phyloP scores from a whole-genome alignment of 2,888 invertebrate genomes.

The Apomyelois bistriatella region DNA sequence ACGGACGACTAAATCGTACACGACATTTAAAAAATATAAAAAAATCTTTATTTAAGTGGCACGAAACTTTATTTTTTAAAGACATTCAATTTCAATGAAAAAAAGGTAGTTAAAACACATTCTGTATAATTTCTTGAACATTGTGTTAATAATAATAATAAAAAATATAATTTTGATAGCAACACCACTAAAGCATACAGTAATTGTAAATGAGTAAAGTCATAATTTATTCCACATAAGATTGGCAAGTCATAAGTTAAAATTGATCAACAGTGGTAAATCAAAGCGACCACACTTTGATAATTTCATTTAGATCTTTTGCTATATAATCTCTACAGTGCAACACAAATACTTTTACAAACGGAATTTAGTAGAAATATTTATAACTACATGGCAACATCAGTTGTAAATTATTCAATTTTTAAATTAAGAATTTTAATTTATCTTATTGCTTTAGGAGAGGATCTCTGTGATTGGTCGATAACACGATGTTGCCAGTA shows the following conservation, averaged over 20 bases:
- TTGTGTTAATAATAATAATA: neutral
- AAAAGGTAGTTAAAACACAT: too few species aligned
- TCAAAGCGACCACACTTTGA: neutral
- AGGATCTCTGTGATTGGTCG: too few species aligned
- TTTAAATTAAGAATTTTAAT: too few species aligned
- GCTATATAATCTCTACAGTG: neutral
- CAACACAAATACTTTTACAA: too few species aligned
- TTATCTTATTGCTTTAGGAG: too few species aligned
- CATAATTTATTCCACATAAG: conserved; percentile 38
- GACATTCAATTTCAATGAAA: neutral
- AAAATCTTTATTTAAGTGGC: conserved; percentile 22
- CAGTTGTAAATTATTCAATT: too few species aligned
- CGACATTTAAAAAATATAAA: conserved; percentile 25
- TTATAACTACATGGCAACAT: too few species aligned
- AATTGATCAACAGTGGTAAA: neutral
- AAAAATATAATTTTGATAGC: neutral
- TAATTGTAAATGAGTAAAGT: conserved; percentile 23
- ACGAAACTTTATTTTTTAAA: neutral
- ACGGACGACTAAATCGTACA: conserved; percentile 23
- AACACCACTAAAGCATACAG: neutral
- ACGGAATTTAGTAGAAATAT: too few species aligned
- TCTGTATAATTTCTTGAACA: neutral
- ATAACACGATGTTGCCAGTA: too few species aligned
- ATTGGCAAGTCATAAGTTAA: conserved; percentile 41
- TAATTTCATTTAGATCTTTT: neutral